Percentiles rank a stretch among this genome's conserved stretches.
These are phyloP conservation scores for Dasyprocta punctata DNA, from an alignment of 2,113 vertebrate genomes.

Conservation along the genomic window DNA sequence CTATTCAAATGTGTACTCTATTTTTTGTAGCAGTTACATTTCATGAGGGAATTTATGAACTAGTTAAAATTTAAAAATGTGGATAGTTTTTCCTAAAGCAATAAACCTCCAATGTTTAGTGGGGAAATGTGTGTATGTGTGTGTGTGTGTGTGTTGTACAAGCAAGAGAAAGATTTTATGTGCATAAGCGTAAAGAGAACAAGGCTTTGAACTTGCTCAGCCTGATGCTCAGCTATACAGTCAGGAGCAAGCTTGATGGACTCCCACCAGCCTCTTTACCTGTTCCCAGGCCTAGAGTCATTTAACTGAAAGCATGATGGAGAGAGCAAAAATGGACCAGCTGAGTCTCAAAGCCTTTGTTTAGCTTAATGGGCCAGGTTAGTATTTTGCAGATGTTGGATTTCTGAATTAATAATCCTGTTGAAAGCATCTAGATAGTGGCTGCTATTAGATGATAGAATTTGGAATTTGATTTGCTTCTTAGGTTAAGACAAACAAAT, in stretches of 20 bases:
- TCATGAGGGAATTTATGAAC: background rate
- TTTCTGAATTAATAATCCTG: constrained; percentile 74
- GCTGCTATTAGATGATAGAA: constrained; percentile 72
- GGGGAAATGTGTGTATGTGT: background rate
- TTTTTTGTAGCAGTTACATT: background rate
- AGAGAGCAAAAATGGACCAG: constrained; percentile 53
- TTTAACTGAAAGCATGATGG: constrained; percentile 34
- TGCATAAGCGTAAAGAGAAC: background rate
- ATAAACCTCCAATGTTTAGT: background rate
- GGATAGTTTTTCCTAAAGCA: background rate
- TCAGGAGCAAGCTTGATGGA: background rate
- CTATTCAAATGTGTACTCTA: background rate
- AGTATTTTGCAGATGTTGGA: constrained; percentile 73
- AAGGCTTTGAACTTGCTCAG: background rate
- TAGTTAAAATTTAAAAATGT: background rate
- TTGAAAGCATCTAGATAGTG: constrained; percentile 19
- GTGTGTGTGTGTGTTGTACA: background rate
- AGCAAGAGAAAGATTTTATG: background rate
- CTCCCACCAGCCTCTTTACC: background rate
- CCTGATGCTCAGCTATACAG: background rate
- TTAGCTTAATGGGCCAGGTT: constrained; percentile 65
- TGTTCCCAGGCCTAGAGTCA: constrained; percentile 14
- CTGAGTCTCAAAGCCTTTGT: constrained; percentile 61
- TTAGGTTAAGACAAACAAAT: constrained; percentile 73
- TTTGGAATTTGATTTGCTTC: constrained; percentile 74